Base-by-base conservation (phyloP, 2,888 invertebrate species). In the Ophioninae sp. region DNA sequence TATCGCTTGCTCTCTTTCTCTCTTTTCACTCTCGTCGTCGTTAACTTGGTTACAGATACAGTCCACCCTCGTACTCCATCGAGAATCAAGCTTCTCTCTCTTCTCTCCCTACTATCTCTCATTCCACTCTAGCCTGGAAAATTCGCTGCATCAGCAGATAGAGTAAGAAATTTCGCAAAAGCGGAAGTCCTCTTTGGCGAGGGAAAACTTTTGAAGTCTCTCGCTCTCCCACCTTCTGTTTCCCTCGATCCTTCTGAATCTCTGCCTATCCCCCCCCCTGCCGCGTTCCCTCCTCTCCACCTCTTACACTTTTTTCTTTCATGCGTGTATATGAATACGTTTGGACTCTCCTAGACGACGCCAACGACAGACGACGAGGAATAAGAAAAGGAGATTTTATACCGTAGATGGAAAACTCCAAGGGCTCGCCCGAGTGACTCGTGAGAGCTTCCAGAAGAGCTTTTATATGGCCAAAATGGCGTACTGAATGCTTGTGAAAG, bases 31-130 rank as follows among this genome's bases (percentile, higher is more conserved):
- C 30, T 59, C 76, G 58, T 58, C 68, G 76, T 80, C 79, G 80
- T 83, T 75, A 79, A 82, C 79, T 82, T 51, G 51, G 77, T 81
- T 82, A 79, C 75, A 75, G 80, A 75, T 79, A 67, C 67, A 56
- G 80, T 69, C 63, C 59, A 59, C 71, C 23, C 64, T 37, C 61
- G 20, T n/a, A 8, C 58, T 63, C 64, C 64, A 58, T 72, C 72
- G 78, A 17, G 44, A 72, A 65, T 75, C 74, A 64, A 67, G 68
- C 64, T 22, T 51, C 75, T 64, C 75, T 10, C 39, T 30, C 30
- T 30, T 3, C 30, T 30, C 30, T 30, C 75, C 3, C 69, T 22
- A 69, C 69, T 20, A 23, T 37, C 3, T 30, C 58, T 56, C 63
- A 51, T 67, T 39, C 20, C 74, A 65, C 58, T 73, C 20, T 13